phyloP scores from a whole-genome alignment of 2,888 invertebrate genomes.

The Pharmacophagus antenor region DNA sequence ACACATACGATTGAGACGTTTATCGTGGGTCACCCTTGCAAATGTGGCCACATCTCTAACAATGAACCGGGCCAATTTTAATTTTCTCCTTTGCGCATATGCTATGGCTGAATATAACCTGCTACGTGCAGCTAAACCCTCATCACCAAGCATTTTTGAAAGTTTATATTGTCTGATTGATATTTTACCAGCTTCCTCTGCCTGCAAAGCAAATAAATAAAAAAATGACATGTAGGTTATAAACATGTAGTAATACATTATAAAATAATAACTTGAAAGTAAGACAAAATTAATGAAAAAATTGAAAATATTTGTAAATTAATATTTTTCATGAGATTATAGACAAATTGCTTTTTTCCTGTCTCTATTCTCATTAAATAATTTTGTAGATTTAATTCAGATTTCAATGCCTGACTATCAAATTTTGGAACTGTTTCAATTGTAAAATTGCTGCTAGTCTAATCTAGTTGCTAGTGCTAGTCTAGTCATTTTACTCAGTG shows the following conservation, averaged over 20 bases:
- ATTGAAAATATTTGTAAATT: background rate
- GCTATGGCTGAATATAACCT: slow-evolving; percentile 93
- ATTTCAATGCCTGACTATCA: too few relatives aligned
- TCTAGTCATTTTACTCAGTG: too few relatives aligned
- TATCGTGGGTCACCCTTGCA: slow-evolving; percentile 77
- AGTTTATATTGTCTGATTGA: slow-evolving; percentile 91
- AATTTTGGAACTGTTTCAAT: too few relatives aligned
- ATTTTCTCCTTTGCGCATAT: slow-evolving; percentile 89
- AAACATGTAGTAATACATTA: background rate
- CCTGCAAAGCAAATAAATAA: too few relatives aligned
- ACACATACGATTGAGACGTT: slow-evolving; percentile 88
- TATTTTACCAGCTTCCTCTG: slow-evolving; percentile 93
- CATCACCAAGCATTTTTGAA: slow-evolving; percentile 91
- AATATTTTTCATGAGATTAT: background rate
- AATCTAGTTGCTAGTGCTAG: too few relatives aligned
- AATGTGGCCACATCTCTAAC: slow-evolving; percentile 69
- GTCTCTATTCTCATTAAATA: background rate
- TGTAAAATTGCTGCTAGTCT: too few relatives aligned
- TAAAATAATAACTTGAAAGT: too few relatives aligned
- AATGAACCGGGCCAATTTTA: slow-evolving; percentile 83
- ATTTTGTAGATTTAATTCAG: too few relatives aligned
- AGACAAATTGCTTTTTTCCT: background rate
- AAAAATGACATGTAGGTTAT: too few relatives aligned
- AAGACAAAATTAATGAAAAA: background rate
- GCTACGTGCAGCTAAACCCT: slow-evolving; percentile 89